These are phyloP conservation scores for Callocephalon fimbriatum DNA, from an alignment of 2,113 vertebrate species.

Conservation along the genomic window DNA sequence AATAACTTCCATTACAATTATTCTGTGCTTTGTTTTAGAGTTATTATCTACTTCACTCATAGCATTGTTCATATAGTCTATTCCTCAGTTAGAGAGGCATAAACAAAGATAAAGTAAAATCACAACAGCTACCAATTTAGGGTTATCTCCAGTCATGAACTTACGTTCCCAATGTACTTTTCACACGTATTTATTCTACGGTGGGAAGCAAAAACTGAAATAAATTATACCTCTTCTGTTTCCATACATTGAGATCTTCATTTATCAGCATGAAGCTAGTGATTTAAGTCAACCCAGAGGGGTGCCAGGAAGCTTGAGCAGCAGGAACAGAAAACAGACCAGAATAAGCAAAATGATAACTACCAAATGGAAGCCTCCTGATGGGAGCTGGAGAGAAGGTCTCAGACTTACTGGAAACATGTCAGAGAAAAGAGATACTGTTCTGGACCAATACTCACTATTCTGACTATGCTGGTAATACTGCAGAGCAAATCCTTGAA, in stretches of 20 bases:
- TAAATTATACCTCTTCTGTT: background rate
- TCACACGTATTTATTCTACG: background rate
- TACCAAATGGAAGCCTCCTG: background rate
- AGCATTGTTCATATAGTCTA: background rate
- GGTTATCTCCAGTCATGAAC: background rate
- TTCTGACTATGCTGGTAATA: background rate
- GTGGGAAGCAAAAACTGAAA: background rate
- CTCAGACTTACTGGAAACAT: background rate
- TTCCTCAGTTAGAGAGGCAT: background rate
- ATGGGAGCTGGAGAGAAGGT: background rate
- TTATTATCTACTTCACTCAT: background rate
- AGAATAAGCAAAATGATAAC: background rate
- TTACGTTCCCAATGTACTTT: background rate
- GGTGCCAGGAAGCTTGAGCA: background rate
- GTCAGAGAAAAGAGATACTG: background rate
- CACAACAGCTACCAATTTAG: background rate
- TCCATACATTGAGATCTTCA: background rate
- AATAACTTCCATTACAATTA: background rate
- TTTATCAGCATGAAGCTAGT: background rate
- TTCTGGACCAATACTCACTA: background rate
- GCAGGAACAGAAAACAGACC: background rate
- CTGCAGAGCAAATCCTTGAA: background rate
- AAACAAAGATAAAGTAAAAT: conserved; percentile 15
- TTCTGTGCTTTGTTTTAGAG: background rate
- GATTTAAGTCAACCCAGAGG: background rate